Percentiles rank a stretch among this genome's conserved stretches.
Evolutionary conservation across 2,888 invertebrate genomes (phyloP).

Genomic region (Apeira syringaria): DNA sequence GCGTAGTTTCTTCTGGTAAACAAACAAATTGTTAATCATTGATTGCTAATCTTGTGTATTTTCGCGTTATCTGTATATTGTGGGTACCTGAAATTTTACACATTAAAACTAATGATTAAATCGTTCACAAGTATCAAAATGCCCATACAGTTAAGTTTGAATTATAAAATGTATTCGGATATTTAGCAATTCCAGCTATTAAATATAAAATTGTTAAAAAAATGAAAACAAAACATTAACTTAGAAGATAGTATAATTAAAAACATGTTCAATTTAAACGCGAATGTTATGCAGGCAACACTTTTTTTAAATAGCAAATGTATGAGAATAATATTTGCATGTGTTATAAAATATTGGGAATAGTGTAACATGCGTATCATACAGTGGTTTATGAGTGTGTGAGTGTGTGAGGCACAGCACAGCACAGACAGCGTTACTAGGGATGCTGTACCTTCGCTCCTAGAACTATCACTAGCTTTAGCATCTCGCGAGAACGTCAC

Average conservation of each 20-base stretch:
- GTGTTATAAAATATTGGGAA: constrained; percentile 9
- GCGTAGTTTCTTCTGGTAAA: neutral
- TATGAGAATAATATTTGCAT: constrained; percentile 1
- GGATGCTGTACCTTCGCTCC: constrained; percentile 56
- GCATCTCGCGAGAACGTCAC: constrained; percentile 76
- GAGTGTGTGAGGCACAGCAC: constrained; percentile 8
- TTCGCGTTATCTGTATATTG: neutral
- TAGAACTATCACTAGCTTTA: constrained; percentile 54
- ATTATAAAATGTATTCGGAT: too few relatives aligned
- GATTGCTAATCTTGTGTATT: too few relatives aligned
- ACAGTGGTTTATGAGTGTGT: constrained; percentile 17
- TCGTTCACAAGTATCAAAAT: neutral
- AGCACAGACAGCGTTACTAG: constrained; percentile 20
- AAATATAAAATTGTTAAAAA: too few relatives aligned
- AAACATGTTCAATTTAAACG: constrained; percentile 3
- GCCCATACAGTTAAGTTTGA: too few relatives aligned
- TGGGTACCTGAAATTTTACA: too few relatives aligned
- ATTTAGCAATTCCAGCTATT: too few relatives aligned
- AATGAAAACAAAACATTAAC: too few relatives aligned
- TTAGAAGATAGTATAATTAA: too few relatives aligned
- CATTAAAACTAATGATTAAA: neutral
- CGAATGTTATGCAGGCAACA: neutral
- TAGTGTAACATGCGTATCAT: constrained; percentile 12
- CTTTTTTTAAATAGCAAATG: neutral
- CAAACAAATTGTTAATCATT: too few relatives aligned